Evolutionary conservation across 1,140 invertebrate species (phyloP).

Genomic region (Eubasilissa regina): DNA sequence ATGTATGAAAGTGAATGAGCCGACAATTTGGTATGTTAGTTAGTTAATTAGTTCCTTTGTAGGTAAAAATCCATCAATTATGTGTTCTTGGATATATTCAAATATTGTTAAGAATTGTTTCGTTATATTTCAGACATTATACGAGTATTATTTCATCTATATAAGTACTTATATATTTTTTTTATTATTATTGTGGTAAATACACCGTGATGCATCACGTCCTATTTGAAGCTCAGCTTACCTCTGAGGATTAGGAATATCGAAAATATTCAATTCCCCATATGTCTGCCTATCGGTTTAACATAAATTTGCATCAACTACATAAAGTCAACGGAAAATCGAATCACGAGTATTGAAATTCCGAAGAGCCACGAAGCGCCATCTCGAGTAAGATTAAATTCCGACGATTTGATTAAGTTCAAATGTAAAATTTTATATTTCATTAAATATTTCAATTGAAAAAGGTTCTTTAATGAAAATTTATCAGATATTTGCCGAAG

Average conservation of each 20-base stretch:
- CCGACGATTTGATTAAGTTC: conserved; percentile 14
- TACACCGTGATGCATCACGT: too few species aligned
- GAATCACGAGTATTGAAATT: conserved; percentile 9
- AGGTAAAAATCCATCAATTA: too few species aligned
- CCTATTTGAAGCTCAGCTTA: too few species aligned
- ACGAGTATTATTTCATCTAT: too few species aligned
- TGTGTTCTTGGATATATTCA: too few species aligned
- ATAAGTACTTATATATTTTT: too few species aligned
- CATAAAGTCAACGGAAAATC: conserved; percentile 19
- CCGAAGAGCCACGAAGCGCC: not conserved
- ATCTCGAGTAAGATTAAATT: conserved; percentile 9
- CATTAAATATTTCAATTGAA: not conserved
- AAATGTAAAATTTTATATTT: not conserved
- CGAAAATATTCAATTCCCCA: not conserved
- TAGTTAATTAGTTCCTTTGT: too few species aligned
- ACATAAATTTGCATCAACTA: conserved; percentile 15
- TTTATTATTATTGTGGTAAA: too few species aligned
- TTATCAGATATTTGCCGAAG: not conserved
- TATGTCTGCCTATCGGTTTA: conserved; percentile 5
- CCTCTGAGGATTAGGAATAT: not conserved
- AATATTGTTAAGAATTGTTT: too few species aligned
- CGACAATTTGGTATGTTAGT: too few species aligned
- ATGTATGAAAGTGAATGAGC: too few species aligned
- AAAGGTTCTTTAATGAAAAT: not conserved
- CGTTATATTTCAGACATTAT: too few species aligned